Percentiles rank a stretch among this genome's conserved stretches.
Evolutionary conservation across 2,113 vertebrate genomes (phyloP).

Genomic region (human (Homo sapiens)): GRCh38 chr4:30675001-30675500

Average conservation of each 20-base stretch:
- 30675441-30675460: background rate
- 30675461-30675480: background rate
- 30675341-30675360: background rate
- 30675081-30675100: background rate
- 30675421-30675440: background rate
- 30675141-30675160: background rate
- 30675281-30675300: background rate
- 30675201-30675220: background rate
- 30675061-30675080: background rate
- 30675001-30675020: background rate
- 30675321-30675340: background rate
- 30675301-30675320: background rate
- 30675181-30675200: background rate
- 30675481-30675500: background rate
- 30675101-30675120: background rate
- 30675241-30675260: background rate
- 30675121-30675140: background rate
- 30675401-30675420: background rate
- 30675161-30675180: background rate
- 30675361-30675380: background rate
- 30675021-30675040: background rate
- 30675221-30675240: background rate
- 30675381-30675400: background rate
- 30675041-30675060: background rate
- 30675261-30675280: background rate